These are phyloP conservation scores for Pollenia angustigena DNA, from an alignment of 2,888 invertebrate genomes.

Conservation along the genomic window DNA sequence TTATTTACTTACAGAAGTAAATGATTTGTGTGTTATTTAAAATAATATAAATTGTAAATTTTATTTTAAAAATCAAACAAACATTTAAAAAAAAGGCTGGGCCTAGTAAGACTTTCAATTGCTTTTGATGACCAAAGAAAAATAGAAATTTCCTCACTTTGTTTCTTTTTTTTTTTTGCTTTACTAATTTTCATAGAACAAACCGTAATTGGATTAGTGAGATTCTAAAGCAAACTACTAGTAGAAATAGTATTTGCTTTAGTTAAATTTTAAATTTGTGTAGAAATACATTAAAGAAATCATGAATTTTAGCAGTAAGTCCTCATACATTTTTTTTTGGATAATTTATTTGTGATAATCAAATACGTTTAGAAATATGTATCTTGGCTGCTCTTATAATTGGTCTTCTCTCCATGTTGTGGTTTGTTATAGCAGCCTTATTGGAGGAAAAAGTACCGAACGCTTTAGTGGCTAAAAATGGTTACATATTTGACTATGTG, in stretches of 20 bases:
- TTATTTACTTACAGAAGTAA: constrained; percentile 17
- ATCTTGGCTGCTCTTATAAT: constrained; percentile 76
- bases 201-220: constrained; percentile 69
- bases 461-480: constrained; percentile 74
- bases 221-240: constrained; percentile 21
- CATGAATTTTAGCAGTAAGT: constrained; percentile 78
- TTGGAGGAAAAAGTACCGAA: constrained; percentile 79
- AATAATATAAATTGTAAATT: constrained; percentile 3
- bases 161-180: background rate
- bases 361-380: constrained; percentile 76
- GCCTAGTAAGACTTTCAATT: constrained; percentile 17
- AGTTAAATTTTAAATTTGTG: constrained; percentile 14
- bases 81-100: background rate
- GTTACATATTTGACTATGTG: constrained; percentile 81
- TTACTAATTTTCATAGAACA: constrained; percentile 15
- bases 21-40: constrained; percentile 48
- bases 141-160: background rate
- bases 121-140: constrained; percentile 34
- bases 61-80: background rate
- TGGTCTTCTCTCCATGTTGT: constrained; percentile 77
- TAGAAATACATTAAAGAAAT: constrained; percentile 3
- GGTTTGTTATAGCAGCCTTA: constrained; percentile 77
- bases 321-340: background rate
- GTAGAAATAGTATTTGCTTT: constrained; percentile 32
- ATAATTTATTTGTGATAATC: background rate